Percentiles rank a stretch among this genome's conserved stretches.
These are phyloP conservation scores for Dasypus novemcinctus DNA, from an alignment of 2,113 vertebrate species.

Conservation along the genomic window DNA sequence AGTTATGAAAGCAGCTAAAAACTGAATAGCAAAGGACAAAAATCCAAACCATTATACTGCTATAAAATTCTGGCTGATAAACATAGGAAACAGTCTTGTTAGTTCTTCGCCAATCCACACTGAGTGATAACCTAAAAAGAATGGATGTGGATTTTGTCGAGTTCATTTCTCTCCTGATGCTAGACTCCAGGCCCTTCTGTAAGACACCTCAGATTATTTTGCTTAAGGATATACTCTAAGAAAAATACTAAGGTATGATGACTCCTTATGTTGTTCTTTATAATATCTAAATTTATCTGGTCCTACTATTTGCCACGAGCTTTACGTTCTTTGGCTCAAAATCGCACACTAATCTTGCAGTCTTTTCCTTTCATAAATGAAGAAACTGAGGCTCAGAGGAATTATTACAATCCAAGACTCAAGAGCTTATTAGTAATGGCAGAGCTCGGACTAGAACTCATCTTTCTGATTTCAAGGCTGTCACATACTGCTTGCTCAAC, in stretches of 20 bases:
- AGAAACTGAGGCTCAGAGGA: not conserved
- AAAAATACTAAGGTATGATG: not conserved
- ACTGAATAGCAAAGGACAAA: conserved; percentile 24
- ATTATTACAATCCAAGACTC: not conserved
- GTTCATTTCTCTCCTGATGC: not conserved
- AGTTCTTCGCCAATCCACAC: not conserved
- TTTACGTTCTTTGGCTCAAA: conserved; percentile 7
- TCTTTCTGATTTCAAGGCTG: not conserved
- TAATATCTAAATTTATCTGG: not conserved
- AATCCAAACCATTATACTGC: conserved; percentile 32
- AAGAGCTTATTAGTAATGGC: not conserved
- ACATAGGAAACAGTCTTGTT: not conserved
- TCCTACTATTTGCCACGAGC: not conserved
- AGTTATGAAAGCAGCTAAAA: conserved; percentile 43
- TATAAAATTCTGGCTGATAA: conserved; percentile 10
- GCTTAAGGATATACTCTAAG: not conserved
- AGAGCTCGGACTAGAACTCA: not conserved
- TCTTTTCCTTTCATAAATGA: not conserved
- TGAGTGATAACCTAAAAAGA: not conserved
- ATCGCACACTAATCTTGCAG: not conserved
- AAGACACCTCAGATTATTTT: not conserved
- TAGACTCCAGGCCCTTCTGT: not conserved
- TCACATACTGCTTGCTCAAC: not conserved
- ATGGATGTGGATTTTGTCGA: not conserved
- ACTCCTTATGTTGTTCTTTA: not conserved